phyloP scores from a whole-genome alignment of 1,140 invertebrate species.

The Conus ventricosus region DNA sequence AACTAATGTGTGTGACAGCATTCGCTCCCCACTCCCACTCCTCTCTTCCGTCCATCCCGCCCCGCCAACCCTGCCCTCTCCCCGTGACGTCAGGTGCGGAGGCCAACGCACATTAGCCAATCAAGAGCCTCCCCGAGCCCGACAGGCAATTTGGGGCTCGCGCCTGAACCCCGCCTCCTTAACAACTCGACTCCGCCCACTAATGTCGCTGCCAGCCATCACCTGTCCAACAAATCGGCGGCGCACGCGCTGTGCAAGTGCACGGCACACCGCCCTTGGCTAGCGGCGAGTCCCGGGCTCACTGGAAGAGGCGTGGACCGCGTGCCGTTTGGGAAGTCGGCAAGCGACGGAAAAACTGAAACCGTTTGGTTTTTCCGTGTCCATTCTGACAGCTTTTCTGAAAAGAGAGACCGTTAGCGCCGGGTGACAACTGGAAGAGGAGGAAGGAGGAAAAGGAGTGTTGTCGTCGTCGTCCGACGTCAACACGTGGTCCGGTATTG shows the following conservation, averaged over 20 bases:
- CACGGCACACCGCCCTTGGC: background rate
- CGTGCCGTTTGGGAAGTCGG: background rate
- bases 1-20: too few species aligned
- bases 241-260: background rate
- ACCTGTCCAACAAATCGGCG: background rate
- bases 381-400: background rate
- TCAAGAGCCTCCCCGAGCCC: slow-evolving; percentile 4
- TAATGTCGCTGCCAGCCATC: background rate
- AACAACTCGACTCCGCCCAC: background rate
- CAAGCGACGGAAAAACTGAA: background rate
- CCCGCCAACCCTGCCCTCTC: too few species aligned
- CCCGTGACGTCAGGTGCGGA: background rate
- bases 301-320: background rate
- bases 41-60: too few species aligned
- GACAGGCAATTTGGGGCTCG: background rate
- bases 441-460: too few species aligned
- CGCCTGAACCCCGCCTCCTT: background rate
- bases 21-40: too few species aligned
- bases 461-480: too few species aligned
- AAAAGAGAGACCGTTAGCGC: background rate
- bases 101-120: background rate
- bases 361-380: background rate
- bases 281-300: background rate
- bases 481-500: too few species aligned
- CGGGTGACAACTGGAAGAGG: too few species aligned